Evolutionary conservation across 2,797 vertebrate species (phyloP).

Genomic region (Pteronotus mesoamericanus): DNA sequence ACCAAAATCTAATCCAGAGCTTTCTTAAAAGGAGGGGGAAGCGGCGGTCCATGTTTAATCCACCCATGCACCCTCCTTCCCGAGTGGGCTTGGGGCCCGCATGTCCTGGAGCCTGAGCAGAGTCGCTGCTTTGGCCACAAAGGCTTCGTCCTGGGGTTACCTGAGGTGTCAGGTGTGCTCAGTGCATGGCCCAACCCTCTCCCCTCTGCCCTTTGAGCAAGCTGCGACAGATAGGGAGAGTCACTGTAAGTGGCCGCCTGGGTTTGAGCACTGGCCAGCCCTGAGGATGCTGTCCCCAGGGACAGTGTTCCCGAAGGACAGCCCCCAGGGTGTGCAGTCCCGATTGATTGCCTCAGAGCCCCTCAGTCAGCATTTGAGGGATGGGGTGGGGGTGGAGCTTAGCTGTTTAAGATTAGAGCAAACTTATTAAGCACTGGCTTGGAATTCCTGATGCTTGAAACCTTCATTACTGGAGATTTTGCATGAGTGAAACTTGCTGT

Average conservation of each 20-base stretch:
- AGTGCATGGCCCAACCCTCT: not conserved
- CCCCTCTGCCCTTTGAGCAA: not conserved
- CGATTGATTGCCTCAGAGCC: not conserved
- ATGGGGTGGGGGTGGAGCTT: not conserved
- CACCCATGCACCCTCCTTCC: not conserved
- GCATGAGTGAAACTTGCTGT: constrained; percentile 9
- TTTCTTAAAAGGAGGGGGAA: not conserved
- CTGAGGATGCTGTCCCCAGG: not conserved
- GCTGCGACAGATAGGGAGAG: not conserved
- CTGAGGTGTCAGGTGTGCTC: fast-evolving
- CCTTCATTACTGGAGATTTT: not conserved
- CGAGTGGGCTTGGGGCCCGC: not conserved
- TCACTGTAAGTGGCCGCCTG: fast-evolving
- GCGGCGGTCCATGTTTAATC: fast-evolving
- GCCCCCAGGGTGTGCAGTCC: not conserved
- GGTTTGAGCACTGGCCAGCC: not conserved
- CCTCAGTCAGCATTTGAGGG: not conserved
- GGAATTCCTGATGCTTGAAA: not conserved
- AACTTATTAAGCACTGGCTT: not conserved
- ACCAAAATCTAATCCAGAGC: not conserved
- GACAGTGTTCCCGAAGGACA: not conserved
- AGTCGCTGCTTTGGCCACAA: not conserved
- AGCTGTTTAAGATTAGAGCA: not conserved
- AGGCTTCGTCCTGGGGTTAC: not conserved
- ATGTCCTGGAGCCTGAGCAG: not conserved